Conservation (phyloP, 1,140 invertebrate genomes). For the Diabrotica undecimpunctata region DNA sequence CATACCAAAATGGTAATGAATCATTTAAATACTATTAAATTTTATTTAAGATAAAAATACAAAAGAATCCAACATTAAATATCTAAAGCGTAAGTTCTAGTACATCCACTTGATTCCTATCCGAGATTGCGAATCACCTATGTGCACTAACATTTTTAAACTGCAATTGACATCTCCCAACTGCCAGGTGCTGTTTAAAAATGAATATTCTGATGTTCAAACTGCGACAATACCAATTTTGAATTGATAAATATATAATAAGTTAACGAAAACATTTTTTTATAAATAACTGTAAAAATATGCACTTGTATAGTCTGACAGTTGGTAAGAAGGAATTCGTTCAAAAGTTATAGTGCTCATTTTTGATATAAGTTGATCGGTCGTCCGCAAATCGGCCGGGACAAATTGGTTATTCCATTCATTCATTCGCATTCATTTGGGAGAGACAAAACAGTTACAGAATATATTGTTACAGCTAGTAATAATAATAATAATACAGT, state of each 20-base stretch:
- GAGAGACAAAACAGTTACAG: conserved; percentile 38
- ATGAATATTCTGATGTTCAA: too few relatives aligned
- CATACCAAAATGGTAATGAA: conserved; percentile 13
- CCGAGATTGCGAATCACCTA: background rate
- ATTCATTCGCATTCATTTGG: conserved; percentile 17
- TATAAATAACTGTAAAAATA: too few relatives aligned
- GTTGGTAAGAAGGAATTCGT: too few relatives aligned
- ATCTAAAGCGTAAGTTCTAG: conserved; percentile 20
- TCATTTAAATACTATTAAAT: conserved; percentile 19
- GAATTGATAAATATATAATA: too few relatives aligned
- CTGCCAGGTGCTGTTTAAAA: too few relatives aligned
- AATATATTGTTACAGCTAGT: conserved; percentile 42
- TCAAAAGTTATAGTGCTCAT: too few relatives aligned
- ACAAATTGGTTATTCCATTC: background rate
- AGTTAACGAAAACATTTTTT: too few relatives aligned
- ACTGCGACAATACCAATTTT: too few relatives aligned
- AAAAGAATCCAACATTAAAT: conserved; percentile 23
- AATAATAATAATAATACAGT: conserved; percentile 45
- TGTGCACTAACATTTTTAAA: too few relatives aligned
- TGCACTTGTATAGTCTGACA: too few relatives aligned
- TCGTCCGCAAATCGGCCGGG: background rate
- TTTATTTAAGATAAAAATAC: conserved; percentile 20
- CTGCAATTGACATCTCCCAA: too few relatives aligned
- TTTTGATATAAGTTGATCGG: too few relatives aligned
- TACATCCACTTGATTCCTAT: conserved; percentile 12